Conservation (phyloP, 2,113 vertebrate genomes). For the Aplodontia rufa region DNA sequence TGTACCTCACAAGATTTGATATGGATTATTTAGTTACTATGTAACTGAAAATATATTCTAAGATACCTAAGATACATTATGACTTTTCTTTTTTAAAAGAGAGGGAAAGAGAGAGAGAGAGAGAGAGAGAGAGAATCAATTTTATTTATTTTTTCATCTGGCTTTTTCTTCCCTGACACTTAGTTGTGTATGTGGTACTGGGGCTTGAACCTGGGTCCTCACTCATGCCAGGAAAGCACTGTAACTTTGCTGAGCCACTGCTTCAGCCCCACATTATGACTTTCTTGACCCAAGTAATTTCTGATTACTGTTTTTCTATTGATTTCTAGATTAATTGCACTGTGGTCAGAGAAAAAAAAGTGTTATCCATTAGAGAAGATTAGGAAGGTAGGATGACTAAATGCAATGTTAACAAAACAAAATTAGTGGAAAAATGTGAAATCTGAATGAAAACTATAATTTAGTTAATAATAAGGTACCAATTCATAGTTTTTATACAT, state of each 20-base stretch:
- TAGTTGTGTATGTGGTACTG: no score
- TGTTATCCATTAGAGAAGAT: not conserved
- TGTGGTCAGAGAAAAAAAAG: not conserved
- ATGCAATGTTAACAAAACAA: not conserved
- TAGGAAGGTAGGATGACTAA: not conserved
- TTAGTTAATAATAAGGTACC: not conserved
- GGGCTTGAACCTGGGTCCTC: no score
- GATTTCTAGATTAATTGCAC: not conserved
- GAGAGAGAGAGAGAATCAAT: no score
- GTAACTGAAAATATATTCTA: not conserved
- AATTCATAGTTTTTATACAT: conserved; percentile 3
- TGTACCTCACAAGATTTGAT: not conserved
- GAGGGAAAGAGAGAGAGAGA: no score
- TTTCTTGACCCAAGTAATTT: not conserved
- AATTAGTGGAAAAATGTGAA: not conserved
- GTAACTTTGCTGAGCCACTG: no score
- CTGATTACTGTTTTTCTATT: not conserved
- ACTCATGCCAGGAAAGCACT: no score
- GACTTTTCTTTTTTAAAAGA: no score
- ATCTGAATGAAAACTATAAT: not conserved
- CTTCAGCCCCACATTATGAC: no score
- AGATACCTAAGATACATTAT: conserved; percentile 21
- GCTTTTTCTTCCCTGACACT: no score
- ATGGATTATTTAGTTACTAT: not conserved
- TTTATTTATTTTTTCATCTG: no score